Percentiles rank a stretch among this genome's conserved stretches.
These are phyloP conservation scores for Caenorhabditis tropicalis DNA, from an alignment of 1,140 invertebrate genomes.

Conservation along the genomic window DNA sequence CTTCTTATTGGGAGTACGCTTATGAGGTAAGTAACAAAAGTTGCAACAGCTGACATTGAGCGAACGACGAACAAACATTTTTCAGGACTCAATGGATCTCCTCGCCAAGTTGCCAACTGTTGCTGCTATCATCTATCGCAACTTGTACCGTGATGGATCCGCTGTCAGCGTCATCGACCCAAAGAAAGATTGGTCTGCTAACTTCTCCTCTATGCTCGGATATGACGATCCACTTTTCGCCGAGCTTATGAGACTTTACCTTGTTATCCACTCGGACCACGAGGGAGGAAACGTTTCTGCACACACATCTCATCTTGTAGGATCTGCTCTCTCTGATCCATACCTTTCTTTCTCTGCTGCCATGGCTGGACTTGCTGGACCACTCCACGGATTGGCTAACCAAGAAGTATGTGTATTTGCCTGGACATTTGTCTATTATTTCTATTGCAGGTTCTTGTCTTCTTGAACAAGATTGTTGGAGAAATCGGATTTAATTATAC, in stretches of 20 bases:
- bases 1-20: conserved; percentile 85
- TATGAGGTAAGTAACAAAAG: conserved; percentile 52
- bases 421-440: not conserved
- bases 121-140: conserved; percentile 91
- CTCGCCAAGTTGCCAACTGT: conserved; percentile 93
- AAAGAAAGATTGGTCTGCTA: conserved; percentile 90
- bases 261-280: conserved; percentile 84
- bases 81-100: conserved; percentile 91
- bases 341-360: conserved; percentile 92
- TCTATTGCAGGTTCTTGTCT: conserved; percentile 80
- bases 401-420: conserved; percentile 75
- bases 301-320: conserved; percentile 91
- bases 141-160: conserved; percentile 85
- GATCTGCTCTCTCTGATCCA: conserved; percentile 90
- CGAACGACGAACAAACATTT: conserved; percentile 51
- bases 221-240: conserved; percentile 86
- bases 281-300: conserved; percentile 87
- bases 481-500: conserved; percentile 81
- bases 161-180: conserved; percentile 84
- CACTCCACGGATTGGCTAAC: conserved; percentile 92
- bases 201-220: conserved; percentile 90
- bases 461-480: conserved; percentile 82
- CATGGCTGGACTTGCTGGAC: conserved; percentile 91
- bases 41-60: not conserved
- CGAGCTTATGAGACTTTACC: conserved; percentile 90